A percentile compares a stretch with the other conserved stretches of the same genome.
phyloP scores from a whole-genome alignment of 2,888 invertebrate genomes.

The Byasa hedistus region DNA sequence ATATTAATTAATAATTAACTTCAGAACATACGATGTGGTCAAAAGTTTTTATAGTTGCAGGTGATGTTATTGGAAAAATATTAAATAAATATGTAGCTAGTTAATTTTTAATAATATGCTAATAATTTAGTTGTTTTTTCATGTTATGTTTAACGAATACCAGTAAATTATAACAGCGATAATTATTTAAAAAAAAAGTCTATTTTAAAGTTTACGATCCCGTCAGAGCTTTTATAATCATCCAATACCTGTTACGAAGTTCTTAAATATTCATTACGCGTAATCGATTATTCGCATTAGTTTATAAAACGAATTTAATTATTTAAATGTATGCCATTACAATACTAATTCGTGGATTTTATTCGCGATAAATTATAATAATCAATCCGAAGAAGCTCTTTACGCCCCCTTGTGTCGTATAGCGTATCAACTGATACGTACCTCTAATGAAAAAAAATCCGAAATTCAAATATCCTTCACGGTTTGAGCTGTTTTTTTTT shows the following conservation, averaged over 20 bases:
- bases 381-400: conserved; percentile 1
- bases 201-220: neutral
- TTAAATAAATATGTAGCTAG: no score
- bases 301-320: conserved; percentile 6
- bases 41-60: no score
- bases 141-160: neutral
- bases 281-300: conserved; percentile 17
- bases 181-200: neutral
- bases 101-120: neutral
- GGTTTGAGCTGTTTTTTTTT: neutral
- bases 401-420: neutral
- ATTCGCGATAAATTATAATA: conserved; percentile 13
- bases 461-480: neutral
- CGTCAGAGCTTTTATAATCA: neutral
- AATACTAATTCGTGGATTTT: conserved; percentile 4
- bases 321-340: conserved; percentile 16
- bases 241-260: conserved; percentile 4
- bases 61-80: no score
- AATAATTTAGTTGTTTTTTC: neutral
- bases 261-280: conserved; percentile 12
- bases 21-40: no score
- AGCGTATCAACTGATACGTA: neutral
- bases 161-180: neutral
- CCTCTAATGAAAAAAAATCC: neutral
- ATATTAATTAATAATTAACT: no score